Evolutionary conservation across 2,797 vertebrate genomes (phyloP), one percentile per base, ranked within the genome.

Genomic region (Sylvilagus floridanus): DNA sequence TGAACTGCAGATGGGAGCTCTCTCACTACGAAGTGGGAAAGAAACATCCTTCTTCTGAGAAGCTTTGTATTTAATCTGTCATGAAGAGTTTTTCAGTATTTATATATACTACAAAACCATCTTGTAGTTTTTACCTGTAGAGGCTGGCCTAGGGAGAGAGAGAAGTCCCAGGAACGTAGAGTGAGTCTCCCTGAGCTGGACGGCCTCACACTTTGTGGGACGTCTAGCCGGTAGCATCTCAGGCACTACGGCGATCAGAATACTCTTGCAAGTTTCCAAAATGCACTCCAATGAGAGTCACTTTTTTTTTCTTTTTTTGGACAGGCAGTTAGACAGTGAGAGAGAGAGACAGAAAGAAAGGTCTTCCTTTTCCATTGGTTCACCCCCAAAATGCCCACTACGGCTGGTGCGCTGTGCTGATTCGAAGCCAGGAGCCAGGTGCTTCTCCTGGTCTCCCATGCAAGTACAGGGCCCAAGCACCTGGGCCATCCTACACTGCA

Each of bases 401-500:
- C 8, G 1, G 42, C 42, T 0, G 7, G 42, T 7, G 1, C 8
- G 1, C 42, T 9, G 42, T 1, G 7, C 7, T 8, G 1, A 42
- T 42, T 7, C 7, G 1, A 47, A 47, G 42, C 42, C 42, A 47
- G 42, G 42, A 47, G 42, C 1, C 42, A 47, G 1, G 42, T 47
- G 42, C 42, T 9, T 47, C 42, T 47, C 42, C 42, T 9, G 42
- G 42, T 47, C 42, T 47, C 7, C 42, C 42, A 47, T 42, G 42
- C 42, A 6, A 6, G 42, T 42, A 6, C 42, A 42, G 42, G 42
- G 42, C 42, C 42, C 42, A 47, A 47, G 42, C 1, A 47, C 42
- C 9, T 47, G 42, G 42, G 42, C 42, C 42, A 47, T 47, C 42
- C 42, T 47, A 8, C 42, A 47, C 42, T 47, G 42, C 42, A 8